These are phyloP conservation scores for Myoxocephalus aenaeus DNA, from an alignment of 2,797 vertebrate genomes.

Conservation along the genomic window DNA sequence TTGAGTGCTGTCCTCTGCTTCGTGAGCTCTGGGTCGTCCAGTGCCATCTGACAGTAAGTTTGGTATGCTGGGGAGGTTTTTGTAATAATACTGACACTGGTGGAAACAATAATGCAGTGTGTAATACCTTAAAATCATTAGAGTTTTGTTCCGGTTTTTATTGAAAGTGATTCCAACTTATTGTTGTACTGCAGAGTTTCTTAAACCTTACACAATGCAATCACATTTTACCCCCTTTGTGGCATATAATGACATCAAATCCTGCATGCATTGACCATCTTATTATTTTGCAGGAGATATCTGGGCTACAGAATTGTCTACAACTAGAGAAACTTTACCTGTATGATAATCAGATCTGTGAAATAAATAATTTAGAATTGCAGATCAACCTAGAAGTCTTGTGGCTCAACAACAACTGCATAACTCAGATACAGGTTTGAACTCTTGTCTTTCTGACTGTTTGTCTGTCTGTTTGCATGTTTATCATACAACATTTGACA, in stretches of 20 bases:
- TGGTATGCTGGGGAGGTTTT: not conserved
- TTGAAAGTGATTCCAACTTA: not conserved
- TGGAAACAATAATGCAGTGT: not conserved
- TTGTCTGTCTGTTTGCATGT: not conserved
- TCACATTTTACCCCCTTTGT: not conserved
- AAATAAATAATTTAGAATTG: slow-evolving; percentile 83
- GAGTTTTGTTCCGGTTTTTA: not conserved
- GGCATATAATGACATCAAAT: not conserved
- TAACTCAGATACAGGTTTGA: slow-evolving; percentile 84
- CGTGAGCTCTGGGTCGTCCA: slow-evolving; percentile 90
- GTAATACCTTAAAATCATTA: not conserved
- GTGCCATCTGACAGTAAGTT: slow-evolving; percentile 85
- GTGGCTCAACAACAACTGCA: slow-evolving; percentile 89
- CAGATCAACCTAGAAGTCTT: slow-evolving; percentile 81
- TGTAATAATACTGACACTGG: not conserved
- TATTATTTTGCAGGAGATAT: slow-evolving; percentile 81
- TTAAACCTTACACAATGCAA: not conserved
- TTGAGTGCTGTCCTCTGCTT: slow-evolving; percentile 83
- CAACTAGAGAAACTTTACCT: slow-evolving; percentile 87
- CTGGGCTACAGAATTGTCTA: slow-evolving; percentile 81
- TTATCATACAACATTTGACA: not conserved
- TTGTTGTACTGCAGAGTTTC: not conserved
- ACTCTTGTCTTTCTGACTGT: not conserved
- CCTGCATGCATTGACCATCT: not conserved
- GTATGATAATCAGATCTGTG: slow-evolving; percentile 87